These are phyloP conservation scores for Eulemur rufifrons DNA, from an alignment of 2,113 vertebrate species.

Conservation along the genomic window DNA sequence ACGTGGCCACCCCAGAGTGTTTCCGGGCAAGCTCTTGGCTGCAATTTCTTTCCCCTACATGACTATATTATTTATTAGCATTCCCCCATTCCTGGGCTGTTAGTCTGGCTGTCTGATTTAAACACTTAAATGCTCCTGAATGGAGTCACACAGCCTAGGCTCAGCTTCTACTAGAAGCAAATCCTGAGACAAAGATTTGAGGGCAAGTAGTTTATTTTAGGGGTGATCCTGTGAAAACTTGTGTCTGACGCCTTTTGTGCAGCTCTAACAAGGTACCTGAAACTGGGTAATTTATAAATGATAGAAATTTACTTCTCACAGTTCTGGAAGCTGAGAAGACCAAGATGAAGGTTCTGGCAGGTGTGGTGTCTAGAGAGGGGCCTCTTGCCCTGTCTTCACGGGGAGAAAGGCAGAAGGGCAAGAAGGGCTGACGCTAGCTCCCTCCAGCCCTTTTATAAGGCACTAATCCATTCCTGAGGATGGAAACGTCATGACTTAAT, in stretches of 20 bases:
- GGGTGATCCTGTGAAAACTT: neutral
- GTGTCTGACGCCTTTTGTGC: neutral
- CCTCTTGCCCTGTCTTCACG: neutral
- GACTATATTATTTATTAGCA: neutral
- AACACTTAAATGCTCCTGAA: neutral
- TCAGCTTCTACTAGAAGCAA: neutral
- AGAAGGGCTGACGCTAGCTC: neutral
- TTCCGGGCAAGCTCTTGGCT: neutral
- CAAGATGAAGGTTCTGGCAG: neutral
- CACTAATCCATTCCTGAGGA: neutral
- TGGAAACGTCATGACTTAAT: neutral
- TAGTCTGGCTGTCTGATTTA: neutral
- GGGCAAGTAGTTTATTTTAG: neutral
- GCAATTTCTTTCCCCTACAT: neutral
- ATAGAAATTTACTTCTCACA: neutral
- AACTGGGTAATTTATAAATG: neutral
- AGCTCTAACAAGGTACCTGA: neutral
- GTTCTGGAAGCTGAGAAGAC: neutral
- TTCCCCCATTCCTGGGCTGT: neutral
- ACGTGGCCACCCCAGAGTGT: neutral
- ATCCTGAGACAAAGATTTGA: neutral
- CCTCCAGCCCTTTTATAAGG: neutral
- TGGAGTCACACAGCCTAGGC: neutral
- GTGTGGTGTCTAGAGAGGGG: neutral
- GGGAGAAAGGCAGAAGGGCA: neutral